Conservation (phyloP, 1,140 invertebrate genomes). For the Macrotrachela quadricornifera region DNA sequence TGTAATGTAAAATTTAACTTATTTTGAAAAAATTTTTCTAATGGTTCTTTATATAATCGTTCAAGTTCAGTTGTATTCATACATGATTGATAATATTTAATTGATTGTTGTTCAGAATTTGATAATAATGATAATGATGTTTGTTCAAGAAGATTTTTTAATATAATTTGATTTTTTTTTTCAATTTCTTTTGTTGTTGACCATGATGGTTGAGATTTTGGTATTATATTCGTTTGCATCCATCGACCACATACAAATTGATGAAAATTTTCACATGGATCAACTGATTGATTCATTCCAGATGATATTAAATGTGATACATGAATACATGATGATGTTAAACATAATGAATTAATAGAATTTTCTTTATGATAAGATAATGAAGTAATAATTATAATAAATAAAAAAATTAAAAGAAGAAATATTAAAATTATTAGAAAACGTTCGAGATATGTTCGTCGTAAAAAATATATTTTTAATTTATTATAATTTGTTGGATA, state of each 20-base stretch:
- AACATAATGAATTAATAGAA: no score
- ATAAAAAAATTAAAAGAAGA: no score
- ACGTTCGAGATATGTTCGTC: no score
- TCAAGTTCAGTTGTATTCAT: conserved; percentile 78
- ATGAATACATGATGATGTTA: no score
- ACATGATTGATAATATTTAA: conserved; percentile 71
- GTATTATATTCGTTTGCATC: conserved; percentile 11
- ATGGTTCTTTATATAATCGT: conserved; percentile 50
- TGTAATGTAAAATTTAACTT: no score
- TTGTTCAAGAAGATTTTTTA: conserved; percentile 3
- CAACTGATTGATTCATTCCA: conserved; percentile 34
- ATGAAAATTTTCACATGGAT: conserved; percentile 88
- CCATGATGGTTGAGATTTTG: conserved; percentile 1
- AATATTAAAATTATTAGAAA: no score
- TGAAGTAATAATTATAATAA: no score
- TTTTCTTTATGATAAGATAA: no score
- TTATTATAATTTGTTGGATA: no score
- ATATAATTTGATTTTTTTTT: background rate
- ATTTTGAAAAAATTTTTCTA: no score
- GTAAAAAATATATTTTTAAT: no score
- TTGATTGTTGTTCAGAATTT: conserved; percentile 61
- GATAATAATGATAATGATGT: conserved; percentile 25
- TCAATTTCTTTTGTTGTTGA: background rate
- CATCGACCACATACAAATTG: conserved; percentile 53
- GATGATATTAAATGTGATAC: no score